Percentiles rank a stretch among this genome's conserved stretches.
Evolutionary conservation across 2,797 vertebrate genomes (phyloP).

Genomic region (Botia kubotai): DNA sequence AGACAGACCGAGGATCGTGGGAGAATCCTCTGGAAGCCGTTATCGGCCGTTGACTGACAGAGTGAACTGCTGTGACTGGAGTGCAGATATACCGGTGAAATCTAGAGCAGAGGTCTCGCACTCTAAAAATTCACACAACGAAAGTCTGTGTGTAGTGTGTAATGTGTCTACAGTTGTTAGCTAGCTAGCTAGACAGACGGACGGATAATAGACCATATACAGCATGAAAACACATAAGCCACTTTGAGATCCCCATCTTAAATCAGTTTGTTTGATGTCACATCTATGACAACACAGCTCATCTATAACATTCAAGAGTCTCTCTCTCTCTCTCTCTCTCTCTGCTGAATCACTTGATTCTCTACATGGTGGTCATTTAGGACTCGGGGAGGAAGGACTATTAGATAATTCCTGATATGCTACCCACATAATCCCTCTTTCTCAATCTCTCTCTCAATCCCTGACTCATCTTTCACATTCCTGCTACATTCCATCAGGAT

Average conservation of each 20-base stretch:
- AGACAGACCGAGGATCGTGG: neutral
- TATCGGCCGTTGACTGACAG: slow-evolving; percentile 2
- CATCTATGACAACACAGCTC: neutral
- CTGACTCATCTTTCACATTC: slow-evolving; percentile 53
- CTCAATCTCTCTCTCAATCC: slow-evolving; percentile 48
- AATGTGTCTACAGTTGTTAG: too few species aligned
- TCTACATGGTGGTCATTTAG: slow-evolving; percentile 24
- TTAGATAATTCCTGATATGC: slow-evolving; percentile 50
- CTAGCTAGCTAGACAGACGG: too few species aligned
- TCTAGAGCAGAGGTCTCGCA: neutral
- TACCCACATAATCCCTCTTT: slow-evolving; percentile 45
- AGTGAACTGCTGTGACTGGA: neutral
- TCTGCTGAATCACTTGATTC: neutral
- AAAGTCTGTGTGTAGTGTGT: too few species aligned
- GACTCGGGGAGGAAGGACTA: slow-evolving; percentile 1
- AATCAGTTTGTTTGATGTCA: neutral
- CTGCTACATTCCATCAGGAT: slow-evolving; percentile 41
- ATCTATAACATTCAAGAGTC: neutral
- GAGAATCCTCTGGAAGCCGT: neutral
- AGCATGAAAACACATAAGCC: neutral
- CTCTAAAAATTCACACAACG: neutral
- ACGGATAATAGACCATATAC: too few species aligned
- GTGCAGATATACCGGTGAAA: neutral
- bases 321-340: neutral
- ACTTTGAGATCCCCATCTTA: neutral